Evolutionary conservation across 2,113 vertebrate species (phyloP).

Genomic region (Acrocephalus arundinaceus): DNA sequence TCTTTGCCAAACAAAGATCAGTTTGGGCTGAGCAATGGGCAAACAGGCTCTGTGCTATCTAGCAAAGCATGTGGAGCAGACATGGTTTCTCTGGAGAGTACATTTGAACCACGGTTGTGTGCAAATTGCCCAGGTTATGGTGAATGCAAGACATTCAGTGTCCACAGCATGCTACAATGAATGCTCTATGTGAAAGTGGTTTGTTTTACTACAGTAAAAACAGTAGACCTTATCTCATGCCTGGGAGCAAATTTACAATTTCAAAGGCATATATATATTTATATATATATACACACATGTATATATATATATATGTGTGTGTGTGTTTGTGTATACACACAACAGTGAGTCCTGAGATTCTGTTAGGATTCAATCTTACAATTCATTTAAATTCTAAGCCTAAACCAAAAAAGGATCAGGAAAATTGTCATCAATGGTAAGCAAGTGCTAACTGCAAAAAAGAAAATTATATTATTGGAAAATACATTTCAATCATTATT

Average conservation of each 20-base stretch:
- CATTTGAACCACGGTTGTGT: not conserved
- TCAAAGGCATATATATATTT: not conserved
- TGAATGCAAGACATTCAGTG: not conserved
- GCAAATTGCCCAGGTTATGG: not conserved
- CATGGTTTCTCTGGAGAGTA: not conserved
- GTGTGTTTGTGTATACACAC: not conserved
- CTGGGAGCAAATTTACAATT: not conserved
- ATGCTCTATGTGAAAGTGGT: not conserved
- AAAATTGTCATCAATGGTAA: not conserved
- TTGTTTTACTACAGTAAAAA: not conserved
- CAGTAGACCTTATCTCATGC: not conserved
- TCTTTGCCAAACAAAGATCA: not conserved
- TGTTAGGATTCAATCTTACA: not conserved
- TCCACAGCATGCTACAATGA: not conserved
- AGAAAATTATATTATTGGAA: not conserved
- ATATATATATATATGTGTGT: fast-evolving
- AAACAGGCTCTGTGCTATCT: not conserved
- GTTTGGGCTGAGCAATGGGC: not conserved
- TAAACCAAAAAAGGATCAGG: not conserved
- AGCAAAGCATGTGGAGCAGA: not conserved
- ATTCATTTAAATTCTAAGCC: not conserved
- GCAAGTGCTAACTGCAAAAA: not conserved
- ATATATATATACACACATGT: fast-evolving
- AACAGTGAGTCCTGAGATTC: constrained; percentile 3
- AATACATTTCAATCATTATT: not conserved